Percentiles rank a stretch among this genome's conserved stretches.
Evolutionary conservation across 1,140 invertebrate species (phyloP).

Genomic region (Aplysia californica): DNA sequence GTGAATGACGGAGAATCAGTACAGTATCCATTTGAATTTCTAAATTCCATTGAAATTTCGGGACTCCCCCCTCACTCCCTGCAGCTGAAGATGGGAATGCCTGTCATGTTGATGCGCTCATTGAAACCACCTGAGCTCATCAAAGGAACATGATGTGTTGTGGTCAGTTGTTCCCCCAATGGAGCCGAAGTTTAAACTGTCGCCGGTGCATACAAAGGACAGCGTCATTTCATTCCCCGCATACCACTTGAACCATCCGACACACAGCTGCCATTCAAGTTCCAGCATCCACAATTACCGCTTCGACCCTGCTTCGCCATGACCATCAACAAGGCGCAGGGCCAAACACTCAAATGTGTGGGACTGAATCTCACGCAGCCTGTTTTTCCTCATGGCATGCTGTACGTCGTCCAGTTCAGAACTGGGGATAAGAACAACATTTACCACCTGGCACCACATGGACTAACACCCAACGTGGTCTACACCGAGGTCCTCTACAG

Average conservation of each 20-base stretch:
- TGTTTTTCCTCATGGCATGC: constrained; percentile 53
- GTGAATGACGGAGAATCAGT: constrained; percentile 36
- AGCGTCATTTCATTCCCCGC: constrained; percentile 26
- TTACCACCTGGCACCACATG: not conserved
- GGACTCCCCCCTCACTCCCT: constrained; percentile 65
- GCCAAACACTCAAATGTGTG: constrained; percentile 64
- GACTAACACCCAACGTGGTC: constrained; percentile 6
- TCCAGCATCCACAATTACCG: constrained; percentile 71
- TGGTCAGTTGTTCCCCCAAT: constrained; percentile 38
- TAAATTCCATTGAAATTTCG: constrained; percentile 58
- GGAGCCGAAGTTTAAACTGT: constrained; percentile 38
- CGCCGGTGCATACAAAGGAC: constrained; percentile 19
- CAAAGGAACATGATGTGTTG: constrained; percentile 64
- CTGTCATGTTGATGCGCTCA: constrained; percentile 66
- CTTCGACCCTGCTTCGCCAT: constrained; percentile 70
- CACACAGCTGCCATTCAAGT: constrained; percentile 51
- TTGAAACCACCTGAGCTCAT: constrained; percentile 51
- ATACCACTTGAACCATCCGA: not conserved
- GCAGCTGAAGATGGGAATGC: constrained; percentile 57
- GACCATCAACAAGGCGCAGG: constrained; percentile 73
- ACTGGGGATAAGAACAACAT: constrained; percentile 9
- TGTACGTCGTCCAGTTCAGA: constrained; percentile 53
- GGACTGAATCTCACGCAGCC: constrained; percentile 36
- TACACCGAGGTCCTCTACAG: constrained; percentile 8
- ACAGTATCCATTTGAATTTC: constrained; percentile 57